Percentiles rank a stretch among this genome's conserved stretches.
Conservation (phyloP, 2,797 vertebrate genomes). For the Neomorphus geoffroyi region DNA sequence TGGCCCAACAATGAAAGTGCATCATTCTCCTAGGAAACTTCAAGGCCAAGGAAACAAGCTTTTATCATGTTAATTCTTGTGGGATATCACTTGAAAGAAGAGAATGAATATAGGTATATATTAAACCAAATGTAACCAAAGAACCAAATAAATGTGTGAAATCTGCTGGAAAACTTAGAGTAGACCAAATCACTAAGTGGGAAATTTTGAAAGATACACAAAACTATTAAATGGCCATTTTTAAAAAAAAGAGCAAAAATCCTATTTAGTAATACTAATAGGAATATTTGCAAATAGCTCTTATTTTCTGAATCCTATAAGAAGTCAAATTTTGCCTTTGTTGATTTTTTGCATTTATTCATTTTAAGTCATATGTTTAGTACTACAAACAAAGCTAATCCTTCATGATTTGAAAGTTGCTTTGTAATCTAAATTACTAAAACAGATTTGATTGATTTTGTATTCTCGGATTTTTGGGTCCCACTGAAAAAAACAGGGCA, state of each 20-base stretch:
- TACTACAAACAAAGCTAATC: neutral
- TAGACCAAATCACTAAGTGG: neutral
- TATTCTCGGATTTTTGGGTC: rapidly evolving
- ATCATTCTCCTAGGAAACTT: neutral
- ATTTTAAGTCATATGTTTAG: neutral
- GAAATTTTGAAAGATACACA: neutral
- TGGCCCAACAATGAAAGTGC: neutral
- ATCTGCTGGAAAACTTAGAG: neutral
- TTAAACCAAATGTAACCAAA: neutral
- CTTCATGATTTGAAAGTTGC: neutral
- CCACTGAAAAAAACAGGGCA: neutral
- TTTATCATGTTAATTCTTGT: neutral
- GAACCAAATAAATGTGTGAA: neutral
- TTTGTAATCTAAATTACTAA: neutral
- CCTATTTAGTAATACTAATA: neutral
- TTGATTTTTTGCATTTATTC: neutral
- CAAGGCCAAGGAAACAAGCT: neutral
- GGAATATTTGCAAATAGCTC: neutral
- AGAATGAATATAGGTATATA: neutral
- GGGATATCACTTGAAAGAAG: neutral
- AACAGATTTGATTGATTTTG: neutral
- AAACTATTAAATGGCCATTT: neutral
- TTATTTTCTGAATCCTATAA: neutral
- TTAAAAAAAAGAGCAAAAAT: neutral
- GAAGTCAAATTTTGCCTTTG: neutral